phyloP scores from a whole-genome alignment of 1,140 invertebrate species.

The Caenorhabditis latens region DNA sequence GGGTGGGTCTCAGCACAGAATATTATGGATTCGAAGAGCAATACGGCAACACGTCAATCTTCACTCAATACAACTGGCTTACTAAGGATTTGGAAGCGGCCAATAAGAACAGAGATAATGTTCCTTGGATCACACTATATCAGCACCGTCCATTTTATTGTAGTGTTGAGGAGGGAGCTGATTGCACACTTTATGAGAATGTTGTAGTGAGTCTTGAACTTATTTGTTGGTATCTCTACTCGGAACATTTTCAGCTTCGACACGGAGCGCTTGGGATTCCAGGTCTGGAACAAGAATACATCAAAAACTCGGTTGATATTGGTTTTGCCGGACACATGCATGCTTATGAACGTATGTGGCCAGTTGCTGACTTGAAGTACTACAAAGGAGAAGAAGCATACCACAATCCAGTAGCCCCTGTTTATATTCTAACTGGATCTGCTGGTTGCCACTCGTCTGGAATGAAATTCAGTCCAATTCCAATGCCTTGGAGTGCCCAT shows the following conservation, averaged over 20 bases:
- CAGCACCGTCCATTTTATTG: slow-evolving; percentile 98
- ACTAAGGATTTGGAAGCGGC: slow-evolving; percentile 83
- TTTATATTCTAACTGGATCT: slow-evolving; percentile 92
- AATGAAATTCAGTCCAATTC: slow-evolving; percentile 66
- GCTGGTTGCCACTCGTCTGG: slow-evolving; percentile 81
- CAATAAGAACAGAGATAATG: slow-evolving; percentile 81
- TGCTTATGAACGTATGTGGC: slow-evolving; percentile 90
- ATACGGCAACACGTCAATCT: slow-evolving; percentile 87
- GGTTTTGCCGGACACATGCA: slow-evolving; percentile 95
- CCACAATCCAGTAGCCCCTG: slow-evolving; percentile 88
- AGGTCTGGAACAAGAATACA: slow-evolving; percentile 87
- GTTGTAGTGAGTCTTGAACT: slow-evolving; percentile 57
- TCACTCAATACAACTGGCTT: slow-evolving; percentile 91
- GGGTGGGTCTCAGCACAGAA: slow-evolving; percentile 92
- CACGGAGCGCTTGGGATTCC: slow-evolving; percentile 68
- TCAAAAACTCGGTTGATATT: slow-evolving; percentile 89
- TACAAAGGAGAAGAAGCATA: slow-evolving; percentile 84
- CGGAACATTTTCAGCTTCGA: slow-evolving; percentile 61
- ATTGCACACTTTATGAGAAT: slow-evolving; percentile 85
- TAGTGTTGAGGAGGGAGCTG: slow-evolving; percentile 87
- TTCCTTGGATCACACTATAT: slow-evolving; percentile 92
- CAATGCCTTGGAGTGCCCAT: slow-evolving; percentile 76
- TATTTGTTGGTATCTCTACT: not conserved
- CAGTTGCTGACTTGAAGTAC: slow-evolving; percentile 81
- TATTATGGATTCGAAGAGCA: slow-evolving; percentile 88